Evolutionary conservation across 2,888 invertebrate species (phyloP).

Genomic region (Bellardia pandia): DNA sequence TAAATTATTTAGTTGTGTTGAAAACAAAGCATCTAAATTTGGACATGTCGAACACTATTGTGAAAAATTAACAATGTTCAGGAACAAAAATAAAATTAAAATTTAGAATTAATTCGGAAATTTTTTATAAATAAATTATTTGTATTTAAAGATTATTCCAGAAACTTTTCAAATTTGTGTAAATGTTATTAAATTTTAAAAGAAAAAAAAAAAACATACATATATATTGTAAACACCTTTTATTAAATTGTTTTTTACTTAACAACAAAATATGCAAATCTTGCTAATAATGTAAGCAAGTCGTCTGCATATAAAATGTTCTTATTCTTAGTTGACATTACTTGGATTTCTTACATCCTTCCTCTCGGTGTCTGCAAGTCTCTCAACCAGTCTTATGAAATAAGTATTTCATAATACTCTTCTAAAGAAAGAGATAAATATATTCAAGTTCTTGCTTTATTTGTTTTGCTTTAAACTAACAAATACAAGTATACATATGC

Average conservation of each 20-base stretch:
- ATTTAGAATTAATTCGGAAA: too few relatives aligned
- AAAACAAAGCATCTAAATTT: too few relatives aligned
- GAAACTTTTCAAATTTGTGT: not conserved
- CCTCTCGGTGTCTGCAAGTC: not conserved
- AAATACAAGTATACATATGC: not conserved
- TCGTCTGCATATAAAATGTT: not conserved
- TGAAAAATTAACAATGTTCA: too few relatives aligned
- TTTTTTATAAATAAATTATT: too few relatives aligned
- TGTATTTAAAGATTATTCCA: too few relatives aligned
- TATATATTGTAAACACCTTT: too few relatives aligned
- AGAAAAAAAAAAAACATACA: too few relatives aligned
- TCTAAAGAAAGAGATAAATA: constrained; percentile 7
- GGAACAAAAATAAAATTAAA: too few relatives aligned
- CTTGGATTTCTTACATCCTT: not conserved
- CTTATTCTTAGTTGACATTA: not conserved
- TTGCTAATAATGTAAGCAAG: not conserved
- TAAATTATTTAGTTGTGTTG: too few relatives aligned
- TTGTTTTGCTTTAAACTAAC: not conserved
- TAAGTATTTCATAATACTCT: not conserved
- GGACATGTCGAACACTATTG: too few relatives aligned
- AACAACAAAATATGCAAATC: constrained; percentile 35
- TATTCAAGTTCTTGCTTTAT: not conserved
- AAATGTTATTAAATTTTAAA: not conserved
- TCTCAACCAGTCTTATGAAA: not conserved
- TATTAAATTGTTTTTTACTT: too few relatives aligned